phyloP scores from a whole-genome alignment of 1,140 invertebrate genomes.

The Gonatopus flavifemur region DNA sequence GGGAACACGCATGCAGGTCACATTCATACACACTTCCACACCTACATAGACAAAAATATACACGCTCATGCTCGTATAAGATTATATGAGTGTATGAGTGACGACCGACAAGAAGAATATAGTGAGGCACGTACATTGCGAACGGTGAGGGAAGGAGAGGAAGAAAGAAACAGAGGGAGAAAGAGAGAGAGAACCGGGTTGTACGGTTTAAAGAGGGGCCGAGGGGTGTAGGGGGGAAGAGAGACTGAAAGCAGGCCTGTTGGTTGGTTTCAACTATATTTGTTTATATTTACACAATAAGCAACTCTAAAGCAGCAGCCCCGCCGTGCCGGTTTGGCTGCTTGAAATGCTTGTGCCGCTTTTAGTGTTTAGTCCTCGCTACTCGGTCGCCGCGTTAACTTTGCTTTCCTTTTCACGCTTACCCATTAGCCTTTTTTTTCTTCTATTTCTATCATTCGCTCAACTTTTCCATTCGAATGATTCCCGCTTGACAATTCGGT shows the following conservation, averaged over 20 bases:
- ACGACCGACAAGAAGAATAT: no score
- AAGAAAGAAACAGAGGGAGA: not conserved
- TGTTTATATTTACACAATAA: constrained; percentile 62
- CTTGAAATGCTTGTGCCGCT: constrained; percentile 40
- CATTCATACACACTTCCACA: no score
- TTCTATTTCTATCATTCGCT: not conserved
- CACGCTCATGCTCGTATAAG: no score
- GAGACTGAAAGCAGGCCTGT: constrained; percentile 57
- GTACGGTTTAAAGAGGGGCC: not conserved
- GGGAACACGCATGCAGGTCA: no score
- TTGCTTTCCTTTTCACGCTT: constrained; percentile 11
- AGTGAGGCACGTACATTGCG: no score
- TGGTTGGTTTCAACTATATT: constrained; percentile 60
- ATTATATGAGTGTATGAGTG: no score
- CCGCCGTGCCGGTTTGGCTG: constrained; percentile 43
- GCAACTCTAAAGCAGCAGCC: no score
- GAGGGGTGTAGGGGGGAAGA: constrained; percentile 6
- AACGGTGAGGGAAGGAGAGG: not conserved
- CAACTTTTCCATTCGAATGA: not conserved
- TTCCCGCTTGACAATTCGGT: not conserved
- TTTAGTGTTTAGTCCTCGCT: constrained; percentile 56
- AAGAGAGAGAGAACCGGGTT: constrained; percentile 3
- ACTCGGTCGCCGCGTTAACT: constrained; percentile 43
- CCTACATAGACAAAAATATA: no score
- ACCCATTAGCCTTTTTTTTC: not conserved